These are phyloP conservation scores for Caranx ignobilis DNA, from an alignment of 2,113 vertebrate genomes.

Conservation along the genomic window DNA sequence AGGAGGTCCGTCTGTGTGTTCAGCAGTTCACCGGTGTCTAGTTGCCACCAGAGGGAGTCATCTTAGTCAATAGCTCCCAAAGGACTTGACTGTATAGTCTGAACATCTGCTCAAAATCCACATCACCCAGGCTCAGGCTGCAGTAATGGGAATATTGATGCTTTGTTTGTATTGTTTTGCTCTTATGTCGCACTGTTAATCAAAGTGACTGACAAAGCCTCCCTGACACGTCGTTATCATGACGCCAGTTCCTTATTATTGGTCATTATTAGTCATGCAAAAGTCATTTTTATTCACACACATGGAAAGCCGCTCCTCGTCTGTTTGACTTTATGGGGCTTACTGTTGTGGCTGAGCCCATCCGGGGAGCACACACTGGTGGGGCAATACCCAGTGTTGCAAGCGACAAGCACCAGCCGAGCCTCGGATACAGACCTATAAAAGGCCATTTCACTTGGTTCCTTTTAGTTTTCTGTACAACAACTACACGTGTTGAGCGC, in stretches of 20 bases:
- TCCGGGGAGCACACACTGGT: slow-evolving; percentile 51
- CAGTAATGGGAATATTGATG: slow-evolving; percentile 26
- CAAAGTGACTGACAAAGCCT: slow-evolving; percentile 43
- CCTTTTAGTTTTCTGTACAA: slow-evolving; percentile 72
- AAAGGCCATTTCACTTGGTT: slow-evolving; percentile 67
- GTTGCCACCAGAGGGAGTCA: slow-evolving; percentile 82
- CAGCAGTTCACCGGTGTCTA: background rate
- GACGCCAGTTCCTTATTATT: slow-evolving; percentile 63
- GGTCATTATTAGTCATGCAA: slow-evolving; percentile 71
- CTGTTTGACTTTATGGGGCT: slow-evolving; percentile 60
- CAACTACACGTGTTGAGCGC: slow-evolving; percentile 77
- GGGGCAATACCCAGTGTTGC: slow-evolving; percentile 66
- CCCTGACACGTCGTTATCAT: slow-evolving; percentile 24
- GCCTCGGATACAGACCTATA: slow-evolving; percentile 66
- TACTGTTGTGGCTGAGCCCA: slow-evolving; percentile 75
- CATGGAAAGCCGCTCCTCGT: slow-evolving; percentile 62
- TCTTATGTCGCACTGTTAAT: slow-evolving; percentile 46
- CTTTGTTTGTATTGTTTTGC: slow-evolving; percentile 51
- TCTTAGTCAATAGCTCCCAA: slow-evolving; percentile 35
- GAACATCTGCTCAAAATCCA: slow-evolving; percentile 62
- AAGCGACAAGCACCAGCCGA: slow-evolving; percentile 49
- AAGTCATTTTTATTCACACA: slow-evolving; percentile 43
- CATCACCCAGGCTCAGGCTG: slow-evolving; percentile 31
- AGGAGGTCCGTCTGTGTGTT: background rate
- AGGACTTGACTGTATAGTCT: slow-evolving; percentile 38